Base-by-base conservation (phyloP, 2,797 vertebrate species). In the Sebastes trivittatus region DNA sequence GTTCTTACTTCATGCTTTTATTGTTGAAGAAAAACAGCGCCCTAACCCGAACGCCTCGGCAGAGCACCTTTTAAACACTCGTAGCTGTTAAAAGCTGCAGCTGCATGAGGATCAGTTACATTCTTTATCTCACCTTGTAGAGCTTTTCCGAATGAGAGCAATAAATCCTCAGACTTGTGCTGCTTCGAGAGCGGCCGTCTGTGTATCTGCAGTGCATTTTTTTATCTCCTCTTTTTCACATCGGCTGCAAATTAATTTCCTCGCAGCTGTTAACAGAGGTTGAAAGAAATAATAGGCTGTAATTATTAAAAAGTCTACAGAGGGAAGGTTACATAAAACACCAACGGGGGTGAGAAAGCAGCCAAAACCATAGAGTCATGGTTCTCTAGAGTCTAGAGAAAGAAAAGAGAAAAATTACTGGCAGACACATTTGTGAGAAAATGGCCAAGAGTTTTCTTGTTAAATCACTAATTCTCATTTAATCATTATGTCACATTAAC, bases 91-190 rank as follows among this genome's bases (percentile, higher is more conserved):
- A 80, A 83, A 52, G 82, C 89, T 83, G 91, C 93, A 93, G 92
- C 89, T 95, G 93, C 88, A 69, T 13, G 46, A 65, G 87, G 93
- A 94, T 94, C 91, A 14, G 80, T 95, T 93, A 89, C 89, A 42
- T 91, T 88, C 87, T 92, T 92, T 91, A 93, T 93, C 89, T 93
- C 90, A 89, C 91, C 86, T 88, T 91, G 81, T 91, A 83, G 85
- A 86, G 79, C 78, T 68, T 82, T 81, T 81, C 56, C 14, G 8
- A 89, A 83, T 64, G 81, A 90, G 82, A 74, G 71, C 87, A 16
- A 80, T 90, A 92, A 89, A 94, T 89, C 81, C 73, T 46, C 71
- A 7, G 66, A 52, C 80, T 87, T 71, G 80, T 72, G 75, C 79
- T 66, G 77, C 83, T 76, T 76, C 34, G 29, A 80, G 49, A 70